Evolutionary conservation across 2,797 vertebrate species (phyloP).

Genomic region (Podarcis lilfordi): DNA sequence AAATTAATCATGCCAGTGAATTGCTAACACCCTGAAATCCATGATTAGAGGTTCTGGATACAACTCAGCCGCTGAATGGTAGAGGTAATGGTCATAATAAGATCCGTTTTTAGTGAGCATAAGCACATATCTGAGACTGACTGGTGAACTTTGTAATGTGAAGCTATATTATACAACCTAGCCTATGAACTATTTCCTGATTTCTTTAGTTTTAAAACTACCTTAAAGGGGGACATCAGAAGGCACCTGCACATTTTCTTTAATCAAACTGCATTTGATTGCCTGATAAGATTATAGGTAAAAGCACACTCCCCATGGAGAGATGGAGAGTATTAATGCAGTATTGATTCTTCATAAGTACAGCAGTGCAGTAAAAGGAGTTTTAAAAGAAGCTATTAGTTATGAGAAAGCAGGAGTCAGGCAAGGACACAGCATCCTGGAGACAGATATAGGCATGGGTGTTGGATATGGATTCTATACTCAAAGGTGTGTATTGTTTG

Average conservation of each 20-base stretch:
- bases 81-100: not conserved
- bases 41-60: not conserved
- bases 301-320: not conserved
- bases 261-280: not conserved
- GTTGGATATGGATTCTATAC: not conserved
- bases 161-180: not conserved
- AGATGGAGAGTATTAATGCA: not conserved
- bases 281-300: not conserved
- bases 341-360: slow-evolving; percentile 18
- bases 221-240: not conserved
- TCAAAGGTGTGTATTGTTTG: not conserved
- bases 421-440: not conserved
- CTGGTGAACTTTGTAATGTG: not conserved
- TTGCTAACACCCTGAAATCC: not conserved
- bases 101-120: not conserved
- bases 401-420: not conserved
- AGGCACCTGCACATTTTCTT: slow-evolving; percentile 17
- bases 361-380: not conserved
- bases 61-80: not conserved
- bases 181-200: not conserved
- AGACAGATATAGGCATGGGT: not conserved
- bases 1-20: not conserved
- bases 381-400: not conserved
- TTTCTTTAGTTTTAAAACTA: not conserved
- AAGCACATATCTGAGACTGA: not conserved